Conservation (phyloP, 2,113 vertebrate genomes). For the Xenopus borealis region DNA sequence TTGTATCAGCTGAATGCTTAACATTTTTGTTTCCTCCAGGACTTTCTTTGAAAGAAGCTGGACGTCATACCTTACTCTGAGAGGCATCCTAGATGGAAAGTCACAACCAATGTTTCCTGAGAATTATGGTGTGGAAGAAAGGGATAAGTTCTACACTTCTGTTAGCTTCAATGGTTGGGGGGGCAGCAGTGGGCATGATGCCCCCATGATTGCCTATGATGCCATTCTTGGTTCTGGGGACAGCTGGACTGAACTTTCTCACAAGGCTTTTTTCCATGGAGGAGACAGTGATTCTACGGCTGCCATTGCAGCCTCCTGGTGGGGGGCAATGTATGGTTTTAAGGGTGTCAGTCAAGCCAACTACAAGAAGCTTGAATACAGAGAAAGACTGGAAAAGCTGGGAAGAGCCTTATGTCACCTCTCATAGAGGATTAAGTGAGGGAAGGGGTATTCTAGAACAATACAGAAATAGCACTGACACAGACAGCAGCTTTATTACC, state of each 20-base stretch:
- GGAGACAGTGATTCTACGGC: constrained; percentile 78
- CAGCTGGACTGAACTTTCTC: constrained; percentile 72
- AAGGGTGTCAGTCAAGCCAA: constrained; percentile 59
- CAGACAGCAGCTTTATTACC: no score
- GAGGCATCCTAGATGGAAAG: constrained; percentile 67
- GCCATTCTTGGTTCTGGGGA: constrained; percentile 66
- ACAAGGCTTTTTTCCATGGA: constrained; percentile 72
- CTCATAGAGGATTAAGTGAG: not conserved
- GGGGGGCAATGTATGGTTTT: constrained; percentile 72
- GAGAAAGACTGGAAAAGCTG: constrained; percentile 59
- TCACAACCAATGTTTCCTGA: constrained; percentile 62
- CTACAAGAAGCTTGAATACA: constrained; percentile 68
- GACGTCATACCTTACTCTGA: constrained; percentile 64
- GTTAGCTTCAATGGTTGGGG: constrained; percentile 70
- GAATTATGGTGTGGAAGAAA: constrained; percentile 61
- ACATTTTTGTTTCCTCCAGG: constrained; percentile 53
- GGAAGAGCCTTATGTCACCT: constrained; percentile 61
- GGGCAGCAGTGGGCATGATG: constrained; percentile 76
- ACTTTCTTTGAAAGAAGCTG: constrained; percentile 70
- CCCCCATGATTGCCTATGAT: constrained; percentile 80
- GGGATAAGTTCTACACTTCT: constrained; percentile 67
- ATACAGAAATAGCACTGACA: no score
- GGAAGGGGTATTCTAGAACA: no score
- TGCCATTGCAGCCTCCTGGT: constrained; percentile 70
- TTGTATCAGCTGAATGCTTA: no score